Base-by-base conservation (phyloP, 1,140 invertebrate species). In the Scaptomyza hsui region DNA sequence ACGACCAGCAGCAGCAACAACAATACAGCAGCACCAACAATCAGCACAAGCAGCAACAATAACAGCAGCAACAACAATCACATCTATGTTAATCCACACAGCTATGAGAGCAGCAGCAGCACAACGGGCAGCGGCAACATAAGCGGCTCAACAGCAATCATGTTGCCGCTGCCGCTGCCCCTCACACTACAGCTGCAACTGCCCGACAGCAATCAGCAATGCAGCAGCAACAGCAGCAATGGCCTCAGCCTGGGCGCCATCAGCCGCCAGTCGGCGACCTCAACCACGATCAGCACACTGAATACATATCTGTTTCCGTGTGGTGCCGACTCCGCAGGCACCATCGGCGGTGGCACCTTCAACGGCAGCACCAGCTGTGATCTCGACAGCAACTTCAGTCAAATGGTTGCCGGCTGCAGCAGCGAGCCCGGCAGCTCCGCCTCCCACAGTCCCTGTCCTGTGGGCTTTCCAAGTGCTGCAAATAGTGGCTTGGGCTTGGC, bases 291-390 rank as follows among this genome's bases (percentile, higher is more conserved):
- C 24, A 90, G 89, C 72, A 90, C 89, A 12, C 68, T 90, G 7
- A 90, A 90, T 39, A 90, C 89, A 90, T 90, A 90, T 90, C 89
- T 90, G 4, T 90, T 90, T 44, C 89, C 89, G 52, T 72, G 89
- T 21, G 89, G 89, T 32, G 77, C 88, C 51, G 89, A 90, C 42
- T 90, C 88, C 6, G 79, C 83, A 2, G 80, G 80, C 62, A 88
- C 79, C 24, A 73, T 82, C 21, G 79, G 79, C 9, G 78, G 69
- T 5, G 70, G 62, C 18, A 79, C 76, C 9, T 71, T 79, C 26
- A 78, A 78, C 21, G 79, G 75, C 69, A 80, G 74, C 53, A 72
- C 64, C 57, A 90, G 89, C 15, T 90, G 79, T 26, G 89, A 90
- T 53, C 68, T 90, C 44, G 89, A 90, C 56, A 90, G 89, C 74